Percentiles rank a stretch among this genome's conserved stretches.
Evolutionary conservation across 1,140 invertebrate species (phyloP).

Genomic region (Papilio glaucus): DNA sequence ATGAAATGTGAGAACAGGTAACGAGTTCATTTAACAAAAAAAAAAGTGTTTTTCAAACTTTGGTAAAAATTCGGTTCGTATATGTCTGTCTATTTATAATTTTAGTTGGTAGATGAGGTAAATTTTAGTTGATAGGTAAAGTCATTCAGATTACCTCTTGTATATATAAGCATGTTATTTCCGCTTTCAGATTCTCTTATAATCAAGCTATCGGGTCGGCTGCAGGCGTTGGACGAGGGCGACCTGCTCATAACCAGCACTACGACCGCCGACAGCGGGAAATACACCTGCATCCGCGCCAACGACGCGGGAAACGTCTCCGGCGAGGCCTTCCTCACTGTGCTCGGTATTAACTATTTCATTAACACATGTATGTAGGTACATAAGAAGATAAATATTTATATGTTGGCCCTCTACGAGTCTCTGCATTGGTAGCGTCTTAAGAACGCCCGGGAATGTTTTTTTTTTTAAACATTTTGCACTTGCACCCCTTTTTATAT

Average conservation of each 20-base stretch:
- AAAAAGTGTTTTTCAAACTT: too few species aligned
- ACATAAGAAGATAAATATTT: neutral
- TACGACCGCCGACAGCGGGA: conserved; percentile 91
- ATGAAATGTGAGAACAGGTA: too few species aligned
- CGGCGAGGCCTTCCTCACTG: conserved; percentile 91
- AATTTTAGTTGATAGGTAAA: too few species aligned
- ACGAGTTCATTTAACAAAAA: too few species aligned
- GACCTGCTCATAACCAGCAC: conserved; percentile 94
- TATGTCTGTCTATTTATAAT: too few species aligned
- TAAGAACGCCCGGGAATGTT: neutral
- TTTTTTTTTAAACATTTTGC: neutral
- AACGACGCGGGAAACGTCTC: conserved; percentile 95
- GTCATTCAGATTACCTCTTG: neutral
- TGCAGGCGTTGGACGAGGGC: conserved; percentile 93
- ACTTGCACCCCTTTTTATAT: too few species aligned
- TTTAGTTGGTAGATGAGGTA: too few species aligned
- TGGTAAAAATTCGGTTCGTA: too few species aligned
- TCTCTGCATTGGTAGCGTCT: too few species aligned
- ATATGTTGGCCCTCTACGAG: neutral
- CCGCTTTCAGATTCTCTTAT: conserved; percentile 73
- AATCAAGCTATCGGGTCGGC: conserved; percentile 85
- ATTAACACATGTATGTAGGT: neutral
- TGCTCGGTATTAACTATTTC: conserved; percentile 87
- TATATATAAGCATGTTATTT: neutral
- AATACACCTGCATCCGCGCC: conserved; percentile 93